Conservation (phyloP, 2,888 invertebrate species). For the Caenorhabditis sp. region DNA sequence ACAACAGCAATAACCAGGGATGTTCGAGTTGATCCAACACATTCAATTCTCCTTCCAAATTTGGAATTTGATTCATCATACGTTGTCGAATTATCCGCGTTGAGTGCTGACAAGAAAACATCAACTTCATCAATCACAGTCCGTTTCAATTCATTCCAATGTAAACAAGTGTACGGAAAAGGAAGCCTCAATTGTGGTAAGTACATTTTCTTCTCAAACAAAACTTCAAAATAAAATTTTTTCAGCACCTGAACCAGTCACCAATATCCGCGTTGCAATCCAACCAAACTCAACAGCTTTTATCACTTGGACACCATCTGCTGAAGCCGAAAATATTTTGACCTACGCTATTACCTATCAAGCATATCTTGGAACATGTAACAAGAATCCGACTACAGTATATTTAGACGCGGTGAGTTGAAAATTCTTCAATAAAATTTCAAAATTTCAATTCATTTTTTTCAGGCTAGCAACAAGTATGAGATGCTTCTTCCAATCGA, state of each 20-base stretch:
- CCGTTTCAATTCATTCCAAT: slow-evolving; percentile 56
- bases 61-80: slow-evolving; percentile 58
- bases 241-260: slow-evolving; percentile 66
- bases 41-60: slow-evolving; percentile 43
- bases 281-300: slow-evolving; percentile 54
- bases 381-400: slow-evolving; percentile 41
- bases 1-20: slow-evolving; percentile 35
- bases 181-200: slow-evolving; percentile 65
- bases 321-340: slow-evolving; percentile 55
- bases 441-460: not conserved
- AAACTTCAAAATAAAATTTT: slow-evolving; percentile 4
- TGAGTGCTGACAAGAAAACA: slow-evolving; percentile 32
- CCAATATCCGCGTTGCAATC: slow-evolving; percentile 54
- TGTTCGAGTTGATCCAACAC: slow-evolving; percentile 44
- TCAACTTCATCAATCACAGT: slow-evolving; percentile 31
- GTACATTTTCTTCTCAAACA: slow-evolving; percentile 8
- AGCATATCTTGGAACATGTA: slow-evolving; percentile 43
- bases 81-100: slow-evolving; percentile 40
- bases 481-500: slow-evolving; percentile 43
- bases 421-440: not conserved
- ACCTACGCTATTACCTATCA: slow-evolving; percentile 58
- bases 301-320: slow-evolving; percentile 62
- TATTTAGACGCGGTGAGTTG: slow-evolving; percentile 56
- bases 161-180: slow-evolving; percentile 61
- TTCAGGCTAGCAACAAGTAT: slow-evolving; percentile 54